A percentile compares a stretch with the other conserved stretches of the same genome.
Evolutionary conservation across 1,140 invertebrate genomes (phyloP).

Genomic region (Portunus trituberculatus): DNA sequence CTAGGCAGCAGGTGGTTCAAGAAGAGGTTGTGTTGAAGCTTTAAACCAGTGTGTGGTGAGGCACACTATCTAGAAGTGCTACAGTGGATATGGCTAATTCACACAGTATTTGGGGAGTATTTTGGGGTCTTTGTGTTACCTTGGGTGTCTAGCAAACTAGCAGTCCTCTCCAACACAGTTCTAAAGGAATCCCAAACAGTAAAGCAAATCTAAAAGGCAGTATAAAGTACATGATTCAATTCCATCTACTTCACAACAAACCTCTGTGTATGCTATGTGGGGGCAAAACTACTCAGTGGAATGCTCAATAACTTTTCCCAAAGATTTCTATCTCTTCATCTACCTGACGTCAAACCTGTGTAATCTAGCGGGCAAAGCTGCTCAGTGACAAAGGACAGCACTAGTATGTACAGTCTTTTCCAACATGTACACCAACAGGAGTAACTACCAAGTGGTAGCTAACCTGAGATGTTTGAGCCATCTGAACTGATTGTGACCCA

Average conservation of each 20-base stretch:
- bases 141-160: not conserved
- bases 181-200: not conserved
- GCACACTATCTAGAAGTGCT: not conserved
- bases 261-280: too few species aligned
- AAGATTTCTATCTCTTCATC: not conserved
- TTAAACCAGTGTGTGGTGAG: not conserved
- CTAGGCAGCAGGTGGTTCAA: not conserved
- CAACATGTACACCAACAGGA: constrained; percentile 56
- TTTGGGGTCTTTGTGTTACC: not conserved
- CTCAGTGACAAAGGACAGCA: not conserved
- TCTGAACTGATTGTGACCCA: constrained; percentile 66
- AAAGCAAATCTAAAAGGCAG: not conserved
- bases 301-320: not conserved
- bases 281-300: too few species aligned
- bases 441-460: constrained; percentile 68
- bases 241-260: too few species aligned
- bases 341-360: not conserved
- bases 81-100: not conserved
- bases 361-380: not conserved
- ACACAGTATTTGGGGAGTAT: not conserved
- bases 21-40: not conserved
- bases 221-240: not conserved
- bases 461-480: constrained; percentile 74
- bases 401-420: not conserved
- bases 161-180: not conserved